phyloP scores from a whole-genome alignment of 2,888 invertebrate species.

The Metellina segmentata region DNA sequence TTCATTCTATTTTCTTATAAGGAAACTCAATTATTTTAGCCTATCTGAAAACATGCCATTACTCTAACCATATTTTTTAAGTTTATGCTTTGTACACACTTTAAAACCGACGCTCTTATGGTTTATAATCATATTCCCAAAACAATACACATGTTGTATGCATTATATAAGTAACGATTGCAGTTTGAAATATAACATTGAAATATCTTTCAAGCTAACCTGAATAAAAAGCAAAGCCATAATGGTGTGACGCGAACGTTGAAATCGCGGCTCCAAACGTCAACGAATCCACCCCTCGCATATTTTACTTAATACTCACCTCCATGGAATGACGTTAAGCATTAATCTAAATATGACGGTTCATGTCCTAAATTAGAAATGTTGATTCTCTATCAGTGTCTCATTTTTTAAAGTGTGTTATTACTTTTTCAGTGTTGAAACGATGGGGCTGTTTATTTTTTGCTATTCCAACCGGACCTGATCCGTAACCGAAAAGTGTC shows the following conservation, averaged over 20 bases:
- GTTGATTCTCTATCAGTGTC: not conserved
- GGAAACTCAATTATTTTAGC: too few relatives aligned
- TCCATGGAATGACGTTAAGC: not conserved
- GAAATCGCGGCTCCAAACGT: too few relatives aligned
- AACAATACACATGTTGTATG: too few relatives aligned
- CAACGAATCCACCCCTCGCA: not conserved
- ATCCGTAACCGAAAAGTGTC: conserved; percentile 56
- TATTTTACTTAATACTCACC: not conserved
- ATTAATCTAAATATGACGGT: not conserved
- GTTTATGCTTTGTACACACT: too few relatives aligned
- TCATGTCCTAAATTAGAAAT: conserved; percentile 17
- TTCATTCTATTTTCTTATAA: too few relatives aligned
- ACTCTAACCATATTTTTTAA: too few relatives aligned
- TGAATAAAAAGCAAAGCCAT: not conserved
- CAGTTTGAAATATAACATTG: not conserved
- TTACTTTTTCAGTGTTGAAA: conserved; percentile 30
- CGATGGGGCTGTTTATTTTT: conserved; percentile 32
- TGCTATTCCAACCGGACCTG: not conserved
- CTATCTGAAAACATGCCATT: too few relatives aligned
- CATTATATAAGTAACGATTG: not conserved
- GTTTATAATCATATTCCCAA: too few relatives aligned
- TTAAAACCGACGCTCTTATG: too few relatives aligned
- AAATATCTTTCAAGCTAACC: not conserved
- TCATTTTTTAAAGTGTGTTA: conserved; percentile 29
- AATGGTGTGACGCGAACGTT: too few relatives aligned